Evolutionary conservation across 2,888 invertebrate genomes (phyloP).

Genomic region (Corythucha ciliata): DNA sequence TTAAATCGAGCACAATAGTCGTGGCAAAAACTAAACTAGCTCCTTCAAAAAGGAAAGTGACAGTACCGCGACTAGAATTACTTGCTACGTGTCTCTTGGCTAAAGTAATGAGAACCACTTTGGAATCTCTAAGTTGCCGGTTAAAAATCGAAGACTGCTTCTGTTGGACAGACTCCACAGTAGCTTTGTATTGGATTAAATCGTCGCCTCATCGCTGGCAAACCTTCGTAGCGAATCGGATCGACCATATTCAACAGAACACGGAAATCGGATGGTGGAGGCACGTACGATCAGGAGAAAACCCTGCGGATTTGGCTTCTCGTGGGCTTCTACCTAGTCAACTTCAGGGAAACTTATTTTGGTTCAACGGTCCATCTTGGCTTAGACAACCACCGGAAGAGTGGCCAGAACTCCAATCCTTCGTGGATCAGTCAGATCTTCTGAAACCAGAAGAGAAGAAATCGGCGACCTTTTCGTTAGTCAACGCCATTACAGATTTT

Average conservation of each 20-base stretch:
- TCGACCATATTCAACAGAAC: conserved; percentile 2
- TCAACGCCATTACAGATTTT: no score
- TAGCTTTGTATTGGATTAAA: conserved; percentile 15
- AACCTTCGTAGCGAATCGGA: conserved; percentile 17
- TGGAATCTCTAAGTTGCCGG: conserved; percentile 21
- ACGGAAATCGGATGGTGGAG: conserved; percentile 7
- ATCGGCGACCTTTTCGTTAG: no score
- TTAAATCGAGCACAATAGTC: not conserved
- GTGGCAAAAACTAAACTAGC: conserved; percentile 17
- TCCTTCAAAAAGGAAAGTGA: conserved; percentile 14
- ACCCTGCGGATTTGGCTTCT: conserved; percentile 40
- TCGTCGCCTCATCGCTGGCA: conserved; percentile 1
- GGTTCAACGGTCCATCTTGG: no score
- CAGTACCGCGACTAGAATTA: conserved; percentile 27
- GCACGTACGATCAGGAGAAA: conserved; percentile 29
- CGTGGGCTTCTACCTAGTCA: no score
- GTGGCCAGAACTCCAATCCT: no score
- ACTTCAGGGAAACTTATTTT: no score
- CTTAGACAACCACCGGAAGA: no score
- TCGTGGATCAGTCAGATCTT: no score
- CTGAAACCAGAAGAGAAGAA: no score
- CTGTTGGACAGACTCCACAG: conserved; percentile 16
- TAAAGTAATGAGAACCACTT: conserved; percentile 26
- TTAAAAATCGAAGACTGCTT: no score
- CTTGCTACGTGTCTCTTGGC: conserved; percentile 18